phyloP scores from a whole-genome alignment of 2,888 invertebrate species.

The Machimus rusticus region DNA sequence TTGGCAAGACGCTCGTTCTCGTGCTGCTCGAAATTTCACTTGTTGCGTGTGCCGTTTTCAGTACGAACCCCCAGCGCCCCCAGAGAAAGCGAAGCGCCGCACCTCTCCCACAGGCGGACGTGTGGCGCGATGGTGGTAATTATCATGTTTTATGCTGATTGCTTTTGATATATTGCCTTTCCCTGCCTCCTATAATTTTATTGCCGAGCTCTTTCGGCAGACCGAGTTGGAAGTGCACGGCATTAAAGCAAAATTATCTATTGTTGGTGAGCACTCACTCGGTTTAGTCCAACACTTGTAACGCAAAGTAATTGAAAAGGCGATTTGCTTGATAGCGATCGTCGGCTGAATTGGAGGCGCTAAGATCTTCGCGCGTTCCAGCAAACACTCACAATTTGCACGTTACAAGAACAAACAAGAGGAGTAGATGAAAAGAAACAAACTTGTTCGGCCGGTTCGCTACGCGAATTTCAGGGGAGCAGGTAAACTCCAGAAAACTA shows the following conservation, averaged over 20 bases:
- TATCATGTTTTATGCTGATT: slow-evolving; percentile 36
- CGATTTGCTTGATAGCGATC: not conserved
- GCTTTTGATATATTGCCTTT: slow-evolving; percentile 13
- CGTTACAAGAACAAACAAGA: not conserved
- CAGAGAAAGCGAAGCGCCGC: not conserved
- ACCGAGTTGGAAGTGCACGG: not conserved
- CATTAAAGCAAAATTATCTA: slow-evolving; percentile 21
- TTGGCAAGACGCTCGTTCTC: not conserved
- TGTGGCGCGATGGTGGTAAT: not conserved
- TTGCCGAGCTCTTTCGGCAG: not conserved
- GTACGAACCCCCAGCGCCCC: not conserved
- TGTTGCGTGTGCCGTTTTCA: not conserved
- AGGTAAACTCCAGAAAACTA: not conserved
- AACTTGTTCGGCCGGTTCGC: not conserved
- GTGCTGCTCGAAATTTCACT: slow-evolving; percentile 23
- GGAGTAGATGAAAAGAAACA: not conserved
- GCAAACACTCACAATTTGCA: not conserved
- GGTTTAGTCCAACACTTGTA: not conserved
- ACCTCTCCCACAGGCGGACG: not conserved
- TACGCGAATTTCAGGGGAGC: not conserved
- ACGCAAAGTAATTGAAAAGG: not conserved
- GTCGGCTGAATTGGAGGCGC: not conserved
- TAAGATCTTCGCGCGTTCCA: not conserved
- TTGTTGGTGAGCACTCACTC: not conserved
- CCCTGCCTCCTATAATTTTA: not conserved